Percentiles rank a stretch among this genome's conserved stretches.
These are phyloP conservation scores for Gambelia wislizenii DNA, from an alignment of 2,797 vertebrate species.

Conservation along the genomic window DNA sequence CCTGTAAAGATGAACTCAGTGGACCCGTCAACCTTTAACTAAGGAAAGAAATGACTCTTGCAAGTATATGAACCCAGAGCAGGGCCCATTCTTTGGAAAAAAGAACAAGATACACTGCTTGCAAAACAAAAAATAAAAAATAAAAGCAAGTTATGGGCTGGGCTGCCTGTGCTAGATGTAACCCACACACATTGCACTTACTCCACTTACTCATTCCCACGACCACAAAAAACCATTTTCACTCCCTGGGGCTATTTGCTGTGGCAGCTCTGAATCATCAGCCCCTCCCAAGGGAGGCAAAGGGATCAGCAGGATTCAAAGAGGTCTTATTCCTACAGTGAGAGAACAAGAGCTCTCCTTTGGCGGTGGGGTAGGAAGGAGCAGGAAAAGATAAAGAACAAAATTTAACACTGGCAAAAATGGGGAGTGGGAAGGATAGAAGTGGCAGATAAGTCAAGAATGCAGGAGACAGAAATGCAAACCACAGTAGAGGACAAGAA, in stretches of 20 bases:
- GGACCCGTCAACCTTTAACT: neutral
- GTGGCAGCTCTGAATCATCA: conserved; percentile 2
- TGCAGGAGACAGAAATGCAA: too few relatives aligned
- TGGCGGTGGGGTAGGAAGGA: neutral
- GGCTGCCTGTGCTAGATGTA: neutral
- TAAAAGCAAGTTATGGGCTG: neutral
- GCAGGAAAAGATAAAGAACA: neutral
- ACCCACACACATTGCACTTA: neutral
- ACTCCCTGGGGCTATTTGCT: conserved; percentile 4
- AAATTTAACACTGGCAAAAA: neutral
- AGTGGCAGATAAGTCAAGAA: neutral
- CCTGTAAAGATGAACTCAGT: neutral
- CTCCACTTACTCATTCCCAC: neutral
- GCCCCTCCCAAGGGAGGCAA: neutral
- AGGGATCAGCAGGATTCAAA: neutral
- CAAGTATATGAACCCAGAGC: too few relatives aligned
- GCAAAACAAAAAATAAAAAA: too few relatives aligned
- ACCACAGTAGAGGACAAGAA: neutral
- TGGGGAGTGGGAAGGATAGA: too few relatives aligned
- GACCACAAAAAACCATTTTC: neutral
- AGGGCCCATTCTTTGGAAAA: neutral
- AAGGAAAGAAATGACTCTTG: neutral
- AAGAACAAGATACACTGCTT: too few relatives aligned
- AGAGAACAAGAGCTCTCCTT: too few relatives aligned
- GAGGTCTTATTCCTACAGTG: neutral